Conservation (phyloP, 2,888 invertebrate species). For the Cerceris rybyensis region DNA sequence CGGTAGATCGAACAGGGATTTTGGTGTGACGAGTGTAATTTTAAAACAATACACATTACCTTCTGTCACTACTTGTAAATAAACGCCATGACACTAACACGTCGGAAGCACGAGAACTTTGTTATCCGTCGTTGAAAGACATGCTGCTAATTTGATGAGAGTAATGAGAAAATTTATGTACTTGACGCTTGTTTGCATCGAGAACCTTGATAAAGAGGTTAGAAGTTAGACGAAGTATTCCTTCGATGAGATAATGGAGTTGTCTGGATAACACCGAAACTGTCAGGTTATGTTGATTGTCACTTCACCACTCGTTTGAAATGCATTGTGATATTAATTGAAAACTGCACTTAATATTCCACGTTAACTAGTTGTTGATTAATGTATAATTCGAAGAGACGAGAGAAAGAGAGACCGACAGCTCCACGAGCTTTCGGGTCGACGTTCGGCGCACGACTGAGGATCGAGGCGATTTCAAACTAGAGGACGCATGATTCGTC, state of each 20-base stretch:
- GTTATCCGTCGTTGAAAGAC: conserved; percentile 31
- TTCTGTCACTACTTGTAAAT: not conserved
- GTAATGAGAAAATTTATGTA: not conserved
- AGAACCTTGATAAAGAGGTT: too few relatives aligned
- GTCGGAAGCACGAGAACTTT: not conserved
- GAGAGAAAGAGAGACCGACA: not conserved
- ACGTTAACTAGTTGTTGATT: not conserved
- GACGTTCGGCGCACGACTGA: conserved; percentile 79
- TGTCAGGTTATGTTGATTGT: too few relatives aligned
- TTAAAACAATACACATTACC: too few relatives aligned
- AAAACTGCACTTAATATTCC: too few relatives aligned
- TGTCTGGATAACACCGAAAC: too few relatives aligned
- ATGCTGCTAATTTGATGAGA: not conserved
- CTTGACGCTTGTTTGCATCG: not conserved
- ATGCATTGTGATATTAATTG: too few relatives aligned
- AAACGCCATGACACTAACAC: not conserved
- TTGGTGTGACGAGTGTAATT: too few relatives aligned
- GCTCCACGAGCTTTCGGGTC: conserved; percentile 65
- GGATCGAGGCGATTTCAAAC: conserved; percentile 69
- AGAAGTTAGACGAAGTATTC: too few relatives aligned
- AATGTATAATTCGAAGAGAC: not conserved
- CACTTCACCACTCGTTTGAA: too few relatives aligned
- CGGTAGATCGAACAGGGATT: too few relatives aligned
- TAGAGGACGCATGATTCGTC: conserved; percentile 66
- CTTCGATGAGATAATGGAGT: too few relatives aligned